phyloP scores from a whole-genome alignment of 1,140 invertebrate species.

The Drosophila biarmipes region DNA sequence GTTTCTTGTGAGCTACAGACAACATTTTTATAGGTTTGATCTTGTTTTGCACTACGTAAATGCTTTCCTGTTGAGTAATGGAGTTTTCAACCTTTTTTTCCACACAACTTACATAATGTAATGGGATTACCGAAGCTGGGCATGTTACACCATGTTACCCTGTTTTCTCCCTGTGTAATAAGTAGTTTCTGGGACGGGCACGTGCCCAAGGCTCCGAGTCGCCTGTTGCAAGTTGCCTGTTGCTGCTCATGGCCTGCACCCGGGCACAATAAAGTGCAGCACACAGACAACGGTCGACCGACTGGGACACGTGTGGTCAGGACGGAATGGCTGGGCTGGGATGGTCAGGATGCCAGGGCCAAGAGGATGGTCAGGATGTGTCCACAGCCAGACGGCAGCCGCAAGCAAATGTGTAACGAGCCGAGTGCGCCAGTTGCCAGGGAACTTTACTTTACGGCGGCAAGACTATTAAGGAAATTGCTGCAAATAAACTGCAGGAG shows the following conservation, averaged over 20 bases:
- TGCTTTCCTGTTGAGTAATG: too few relatives aligned
- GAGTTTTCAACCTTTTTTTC: too few relatives aligned
- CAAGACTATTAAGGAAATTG: slow-evolving; percentile 76
- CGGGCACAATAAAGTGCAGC: slow-evolving; percentile 46
- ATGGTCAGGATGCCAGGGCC: slow-evolving; percentile 1
- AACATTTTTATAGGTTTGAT: too few relatives aligned
- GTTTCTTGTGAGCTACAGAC: too few relatives aligned
- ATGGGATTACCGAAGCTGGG: too few relatives aligned
- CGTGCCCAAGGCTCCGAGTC: slow-evolving; percentile 15
- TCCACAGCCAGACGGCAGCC: slow-evolving; percentile 16
- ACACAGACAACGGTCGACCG: slow-evolving; percentile 28
- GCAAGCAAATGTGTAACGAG: slow-evolving; percentile 44
- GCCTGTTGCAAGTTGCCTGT: slow-evolving; percentile 23
- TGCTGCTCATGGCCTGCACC: slow-evolving; percentile 39
- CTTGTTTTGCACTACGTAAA: too few relatives aligned
- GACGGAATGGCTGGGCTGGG: background rate
- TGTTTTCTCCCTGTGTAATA: slow-evolving; percentile 3
- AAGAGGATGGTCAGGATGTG: slow-evolving; percentile 38
- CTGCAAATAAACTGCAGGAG: slow-evolving; percentile 65
- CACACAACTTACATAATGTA: too few relatives aligned
- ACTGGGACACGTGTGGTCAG: slow-evolving; percentile 39
- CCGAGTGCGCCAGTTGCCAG: slow-evolving; percentile 26
- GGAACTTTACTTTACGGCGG: slow-evolving; percentile 43
- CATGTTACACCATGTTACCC: too few relatives aligned
- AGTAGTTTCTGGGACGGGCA: slow-evolving; percentile 5